A percentile compares a stretch with the other conserved stretches of the same genome.
phyloP scores from a whole-genome alignment of 2,888 invertebrate species.

The Mimachlamys varia region DNA sequence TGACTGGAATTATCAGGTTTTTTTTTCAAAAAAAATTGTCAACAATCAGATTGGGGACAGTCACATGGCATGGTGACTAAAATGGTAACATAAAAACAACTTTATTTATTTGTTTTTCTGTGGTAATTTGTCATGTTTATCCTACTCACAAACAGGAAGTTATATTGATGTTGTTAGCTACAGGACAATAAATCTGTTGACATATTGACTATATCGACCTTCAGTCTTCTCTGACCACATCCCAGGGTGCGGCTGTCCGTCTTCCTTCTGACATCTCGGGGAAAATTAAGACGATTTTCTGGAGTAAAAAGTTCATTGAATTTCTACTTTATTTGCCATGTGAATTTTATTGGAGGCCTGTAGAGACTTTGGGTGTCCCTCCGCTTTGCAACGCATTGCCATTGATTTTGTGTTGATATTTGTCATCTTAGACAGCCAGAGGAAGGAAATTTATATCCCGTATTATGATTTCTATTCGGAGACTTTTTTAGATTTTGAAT shows the following conservation, averaged over 20 bases:
- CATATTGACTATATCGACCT: constrained; percentile 28
- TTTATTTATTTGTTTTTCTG: not conserved
- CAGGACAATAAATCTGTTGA: not conserved
- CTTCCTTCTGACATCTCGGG: not conserved
- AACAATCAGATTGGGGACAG: not conserved
- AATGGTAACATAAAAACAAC: not conserved
- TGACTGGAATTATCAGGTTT: not conserved
- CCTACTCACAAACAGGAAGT: not conserved
- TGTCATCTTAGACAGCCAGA: constrained; percentile 9
- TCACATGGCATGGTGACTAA: not conserved
- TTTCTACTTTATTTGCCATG: constrained; percentile 25
- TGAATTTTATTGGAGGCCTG: not conserved
- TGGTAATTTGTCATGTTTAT: not conserved
- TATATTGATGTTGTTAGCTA: constrained; percentile 9
- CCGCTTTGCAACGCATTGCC: not conserved
- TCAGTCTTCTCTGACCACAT: not conserved
- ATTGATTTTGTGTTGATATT: constrained; percentile 2
- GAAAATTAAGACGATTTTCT: constrained; percentile 28
- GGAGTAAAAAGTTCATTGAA: not conserved
- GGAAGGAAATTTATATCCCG: constrained; percentile 28
- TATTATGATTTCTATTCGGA: not conserved
- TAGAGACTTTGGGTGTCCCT: not conserved
- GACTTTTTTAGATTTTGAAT: constrained; percentile 23
- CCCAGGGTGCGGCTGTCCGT: not conserved
- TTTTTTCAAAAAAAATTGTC: not conserved